Evolutionary conservation across 64 coral and sea anemone genomes (phyloP), one percentile per base, ranked within the genome.

Genomic region (Pocillopora verrucosa): DNA sequence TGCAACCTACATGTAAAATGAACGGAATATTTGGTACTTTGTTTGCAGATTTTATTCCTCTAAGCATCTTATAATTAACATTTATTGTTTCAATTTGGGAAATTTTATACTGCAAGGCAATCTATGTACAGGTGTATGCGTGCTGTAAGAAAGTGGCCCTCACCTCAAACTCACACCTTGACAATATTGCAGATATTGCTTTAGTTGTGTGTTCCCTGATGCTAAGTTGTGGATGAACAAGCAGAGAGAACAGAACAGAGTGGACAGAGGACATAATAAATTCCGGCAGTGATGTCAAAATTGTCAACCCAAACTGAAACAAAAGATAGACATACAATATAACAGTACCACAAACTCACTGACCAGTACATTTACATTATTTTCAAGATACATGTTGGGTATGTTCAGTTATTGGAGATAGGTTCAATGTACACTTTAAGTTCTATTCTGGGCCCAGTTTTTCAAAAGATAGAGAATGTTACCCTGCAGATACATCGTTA

Each of bases 151-250:
- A 34, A 61, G 11, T 51, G 41, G 41, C 7, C 34, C 61, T 78
- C 65, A 93, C 97, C 97, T 99, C 94, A 64, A 95, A 99, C 89
- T 99, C 97, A 80, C 93, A 99, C 73, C 97, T 92, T 88, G 97
- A 99, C 84, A 99, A 86, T 67, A 99, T 99, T 11, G 97, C 95
- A 76, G 97, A 95, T 80, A 99, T 90, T 57, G 97, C 91, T 91
- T 99, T 99, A 17, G 97, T 95, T 34, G 97, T 89, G 79, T 99
- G 97, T 86, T 95, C 97, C 91, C 97, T 91, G 56, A 99, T 99
- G 59, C 93, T 99, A 10, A 99, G 85, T 61, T 99, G 97, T 82
- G 97, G 91, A 74, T 99, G 94, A 17, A 89, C 93, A 25, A 99
- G 86, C 58, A 99, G 69, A 56, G 93, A 93, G 78, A 93, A 99